Evolutionary conservation across 2,113 vertebrate genomes (phyloP).

Genomic region (Upupa epops): DNA sequence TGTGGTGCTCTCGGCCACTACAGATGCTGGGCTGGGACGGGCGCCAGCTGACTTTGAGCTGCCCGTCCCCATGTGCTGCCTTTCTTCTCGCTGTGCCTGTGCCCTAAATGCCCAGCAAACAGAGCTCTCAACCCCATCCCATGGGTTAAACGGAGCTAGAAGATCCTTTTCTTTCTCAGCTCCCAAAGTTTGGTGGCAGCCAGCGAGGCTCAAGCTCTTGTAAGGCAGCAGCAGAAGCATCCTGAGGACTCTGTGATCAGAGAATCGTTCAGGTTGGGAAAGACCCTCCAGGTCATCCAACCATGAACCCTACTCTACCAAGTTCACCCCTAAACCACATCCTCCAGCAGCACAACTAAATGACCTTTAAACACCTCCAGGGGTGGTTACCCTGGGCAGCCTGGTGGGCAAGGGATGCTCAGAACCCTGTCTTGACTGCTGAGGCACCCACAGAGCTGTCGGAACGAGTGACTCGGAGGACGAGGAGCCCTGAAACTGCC

Average conservation of each 20-base stretch:
- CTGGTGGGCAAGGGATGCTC: neutral
- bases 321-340: too few species aligned
- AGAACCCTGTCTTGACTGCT: rapidly evolving
- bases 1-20: neutral
- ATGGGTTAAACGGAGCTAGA: rapidly evolving
- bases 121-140: neutral
- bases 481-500: too few species aligned
- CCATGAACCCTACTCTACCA: too few species aligned
- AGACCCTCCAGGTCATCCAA: too few species aligned
- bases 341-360: too few species aligned
- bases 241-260: rapidly evolving
- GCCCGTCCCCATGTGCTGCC: neutral
- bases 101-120: neutral
- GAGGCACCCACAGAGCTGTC: neutral
- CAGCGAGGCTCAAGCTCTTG: neutral
- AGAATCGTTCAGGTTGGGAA: neutral
- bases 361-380: too few species aligned
- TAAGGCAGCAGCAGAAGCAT: rapidly evolving
- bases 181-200: neutral
- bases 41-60: neutral
- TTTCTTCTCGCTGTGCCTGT: neutral
- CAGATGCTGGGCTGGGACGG: slow-evolving; percentile 37
- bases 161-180: neutral
- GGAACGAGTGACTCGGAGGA: rapidly evolving
- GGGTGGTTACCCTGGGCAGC: too few species aligned